phyloP scores from a whole-genome alignment of 2,888 invertebrate genomes.

The Allophyes oxyacanthae region DNA sequence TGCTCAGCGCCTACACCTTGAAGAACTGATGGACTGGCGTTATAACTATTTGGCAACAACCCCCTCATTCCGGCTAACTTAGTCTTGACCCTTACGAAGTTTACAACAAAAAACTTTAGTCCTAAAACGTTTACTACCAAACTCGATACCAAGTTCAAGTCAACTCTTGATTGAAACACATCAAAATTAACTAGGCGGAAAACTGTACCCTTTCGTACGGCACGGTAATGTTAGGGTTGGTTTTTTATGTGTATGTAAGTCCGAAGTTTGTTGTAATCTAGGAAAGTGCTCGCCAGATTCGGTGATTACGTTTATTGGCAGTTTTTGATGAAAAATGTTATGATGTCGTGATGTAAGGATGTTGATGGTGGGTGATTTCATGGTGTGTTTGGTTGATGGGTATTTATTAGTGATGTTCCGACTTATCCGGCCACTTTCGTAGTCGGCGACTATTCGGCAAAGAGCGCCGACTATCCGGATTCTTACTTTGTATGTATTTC shows the following conservation, averaged over 20 bases:
- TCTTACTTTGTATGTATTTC: no score
- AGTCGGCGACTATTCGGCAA: no score
- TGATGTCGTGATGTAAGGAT: conserved; percentile 10
- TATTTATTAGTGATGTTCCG: no score
- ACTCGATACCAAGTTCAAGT: conserved; percentile 33
- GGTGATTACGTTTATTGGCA: conserved; percentile 26
- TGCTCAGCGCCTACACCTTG: no score
- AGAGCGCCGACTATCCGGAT: no score
- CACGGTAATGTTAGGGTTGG: conserved; percentile 30
- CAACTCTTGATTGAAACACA: conserved; percentile 30
- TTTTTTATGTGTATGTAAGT: conserved; percentile 49
- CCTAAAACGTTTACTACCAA: conserved; percentile 16
- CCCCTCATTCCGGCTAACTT: no score
- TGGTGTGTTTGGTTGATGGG: background rate
- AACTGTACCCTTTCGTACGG: conserved; percentile 39
- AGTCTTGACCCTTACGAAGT: no score
- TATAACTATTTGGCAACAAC: no score
- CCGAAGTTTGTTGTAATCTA: conserved; percentile 48
- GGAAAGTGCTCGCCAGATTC: conserved; percentile 48
- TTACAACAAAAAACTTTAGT: background rate
- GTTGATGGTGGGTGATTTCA: conserved; percentile 6
- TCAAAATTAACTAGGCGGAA: conserved; percentile 56
- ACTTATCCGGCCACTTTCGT: no score
- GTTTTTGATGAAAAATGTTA: conserved; percentile 21
- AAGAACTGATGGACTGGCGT: no score